Evolutionary conservation across 2,888 invertebrate genomes (phyloP).

Genomic region (Malachius bipustulatus): DNA sequence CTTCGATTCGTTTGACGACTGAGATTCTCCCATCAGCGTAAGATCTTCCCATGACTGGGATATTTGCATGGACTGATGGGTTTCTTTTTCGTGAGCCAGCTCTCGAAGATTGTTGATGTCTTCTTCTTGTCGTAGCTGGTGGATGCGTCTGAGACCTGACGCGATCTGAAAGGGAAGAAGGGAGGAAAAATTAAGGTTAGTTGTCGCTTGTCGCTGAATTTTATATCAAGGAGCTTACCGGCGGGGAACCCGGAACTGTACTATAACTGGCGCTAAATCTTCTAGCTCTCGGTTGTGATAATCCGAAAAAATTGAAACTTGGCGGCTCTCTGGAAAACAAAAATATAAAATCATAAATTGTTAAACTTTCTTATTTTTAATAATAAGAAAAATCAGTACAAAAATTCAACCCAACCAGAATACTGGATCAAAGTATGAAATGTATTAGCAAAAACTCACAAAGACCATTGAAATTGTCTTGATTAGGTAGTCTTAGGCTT

Average conservation of each 20-base stretch:
- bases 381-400: too few relatives aligned
- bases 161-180: constrained; percentile 19
- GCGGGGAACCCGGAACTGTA: constrained; percentile 42
- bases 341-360: too few relatives aligned
- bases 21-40: constrained; percentile 53
- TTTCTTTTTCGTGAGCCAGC: constrained; percentile 82
- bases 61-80: constrained; percentile 86
- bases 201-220: neutral
- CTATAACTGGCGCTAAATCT: constrained; percentile 86
- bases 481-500: too few relatives aligned
- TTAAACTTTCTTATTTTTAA: too few relatives aligned
- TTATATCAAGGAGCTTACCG: constrained; percentile 8
- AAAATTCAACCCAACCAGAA: too few relatives aligned
- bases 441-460: too few relatives aligned
- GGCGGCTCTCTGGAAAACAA: constrained; percentile 52
- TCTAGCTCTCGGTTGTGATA: constrained; percentile 51
- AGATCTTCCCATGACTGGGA: constrained; percentile 92
- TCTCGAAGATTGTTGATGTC: constrained; percentile 73
- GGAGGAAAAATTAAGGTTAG: constrained; percentile 7
- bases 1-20: constrained; percentile 33
- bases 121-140: constrained; percentile 79
- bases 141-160: constrained; percentile 61
- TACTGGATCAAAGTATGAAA: too few relatives aligned
- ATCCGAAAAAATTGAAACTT: constrained; percentile 56
- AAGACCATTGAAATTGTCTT: too few relatives aligned